Evolutionary conservation across 2,113 vertebrate species (phyloP), one percentile per base, ranked within the genome.

Genomic region (Erinaceus europaeus): DNA sequence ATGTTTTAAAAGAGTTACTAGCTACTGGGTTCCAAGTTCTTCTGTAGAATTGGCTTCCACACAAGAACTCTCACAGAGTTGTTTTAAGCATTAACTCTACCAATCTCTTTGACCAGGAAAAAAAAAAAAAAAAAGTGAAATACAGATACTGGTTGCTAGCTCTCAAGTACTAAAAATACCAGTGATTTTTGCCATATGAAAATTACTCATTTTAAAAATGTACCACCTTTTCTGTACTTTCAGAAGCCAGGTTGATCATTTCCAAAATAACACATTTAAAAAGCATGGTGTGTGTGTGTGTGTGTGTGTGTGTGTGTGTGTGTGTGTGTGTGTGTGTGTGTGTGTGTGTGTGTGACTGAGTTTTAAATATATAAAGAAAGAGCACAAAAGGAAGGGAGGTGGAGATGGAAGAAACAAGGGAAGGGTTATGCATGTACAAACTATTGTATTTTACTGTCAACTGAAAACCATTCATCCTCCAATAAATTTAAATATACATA

Each of bases 151-250:
- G 29, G 55, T 32, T 75, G 23, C 48, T 68, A 20, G 5, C 18
- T 84, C 20, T 82, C 38, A 44, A 46, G 21, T 88, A 5, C 71
- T 71, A 78, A 59, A 92, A 92, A 77, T 62, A 89, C 18, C 32
- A 55, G 17, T 85, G 36, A 87, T 57, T 48, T 82, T 61, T 87
- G 38, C 46, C 67, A 67, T 36, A 48, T 32, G 14, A 78, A 68
- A 81, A 90, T 8, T 21, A 82, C 7, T 64, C 29, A 44, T 46
- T 79, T 84, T 23, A 50, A 42, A 71, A 14, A 55, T 46, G 5
- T 9, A 2, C 9, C 6, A 13, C 14, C 48, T 20, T 87, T 84
- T 67, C 71, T 44, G 27, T 29, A 87, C 20, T 25, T 78, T 75
- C n/a, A 72, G 21, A 71, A 71, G 25, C 34, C 21, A 36, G 69